Evolutionary conservation across 2,797 vertebrate genomes (phyloP).

Genomic region (Pelobates cultripes): DNA sequence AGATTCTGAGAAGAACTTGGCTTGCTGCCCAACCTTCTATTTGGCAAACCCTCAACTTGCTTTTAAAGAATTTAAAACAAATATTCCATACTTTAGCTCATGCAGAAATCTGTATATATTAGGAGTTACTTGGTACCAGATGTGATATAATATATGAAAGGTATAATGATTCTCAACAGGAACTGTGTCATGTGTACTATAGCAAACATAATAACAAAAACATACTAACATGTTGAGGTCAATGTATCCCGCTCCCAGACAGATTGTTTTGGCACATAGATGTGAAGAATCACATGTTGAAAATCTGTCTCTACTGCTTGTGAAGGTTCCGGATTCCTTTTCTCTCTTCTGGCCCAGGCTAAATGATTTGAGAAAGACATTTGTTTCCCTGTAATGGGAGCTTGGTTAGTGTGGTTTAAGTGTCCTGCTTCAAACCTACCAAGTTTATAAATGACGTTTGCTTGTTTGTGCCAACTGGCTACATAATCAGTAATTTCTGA

Average conservation of each 20-base stretch:
- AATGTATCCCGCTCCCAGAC: slow-evolving; percentile 34
- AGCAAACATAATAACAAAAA: slow-evolving; percentile 42
- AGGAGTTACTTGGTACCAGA: slow-evolving; percentile 48
- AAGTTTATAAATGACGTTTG: neutral
- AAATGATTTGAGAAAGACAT: slow-evolving; percentile 21
- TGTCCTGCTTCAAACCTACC: neutral
- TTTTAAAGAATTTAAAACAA: slow-evolving; percentile 68
- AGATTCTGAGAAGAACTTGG: slow-evolving; percentile 72
- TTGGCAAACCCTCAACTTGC: slow-evolving; percentile 74
- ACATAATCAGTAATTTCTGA: neutral
- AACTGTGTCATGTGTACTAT: slow-evolving; percentile 25
- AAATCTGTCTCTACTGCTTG: slow-evolving; percentile 29
- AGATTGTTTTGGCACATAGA: slow-evolving; percentile 34
- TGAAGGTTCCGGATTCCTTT: slow-evolving; percentile 10
- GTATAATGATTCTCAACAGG: slow-evolving; percentile 26
- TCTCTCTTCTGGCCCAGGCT: slow-evolving; percentile 12
- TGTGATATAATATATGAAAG: slow-evolving; percentile 33
- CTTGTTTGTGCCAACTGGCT: neutral
- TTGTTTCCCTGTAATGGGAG: neutral
- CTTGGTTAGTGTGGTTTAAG: neutral
- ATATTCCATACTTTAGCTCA: slow-evolving; percentile 70
- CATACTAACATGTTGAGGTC: slow-evolving; percentile 39
- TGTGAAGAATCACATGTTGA: slow-evolving; percentile 23
- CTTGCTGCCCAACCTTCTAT: slow-evolving; percentile 71
- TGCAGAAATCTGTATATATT: slow-evolving; percentile 65